Evolutionary conservation across 2,113 vertebrate species (phyloP).

Genomic region (Malurus elegans): DNA sequence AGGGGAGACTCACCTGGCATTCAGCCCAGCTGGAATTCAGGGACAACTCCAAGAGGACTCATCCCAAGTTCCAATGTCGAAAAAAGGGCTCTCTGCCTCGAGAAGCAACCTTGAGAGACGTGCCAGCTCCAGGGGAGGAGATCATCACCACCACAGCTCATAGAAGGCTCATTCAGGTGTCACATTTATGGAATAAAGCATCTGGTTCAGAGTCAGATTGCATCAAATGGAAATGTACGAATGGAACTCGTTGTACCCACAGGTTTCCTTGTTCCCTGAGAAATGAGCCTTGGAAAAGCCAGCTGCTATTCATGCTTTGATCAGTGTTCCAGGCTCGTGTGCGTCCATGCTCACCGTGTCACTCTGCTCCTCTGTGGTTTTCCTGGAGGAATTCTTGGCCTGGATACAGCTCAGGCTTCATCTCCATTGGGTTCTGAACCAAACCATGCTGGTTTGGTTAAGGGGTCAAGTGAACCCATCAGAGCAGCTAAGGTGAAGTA

Average conservation of each 20-base stretch:
- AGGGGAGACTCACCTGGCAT: neutral
- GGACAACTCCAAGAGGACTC: neutral
- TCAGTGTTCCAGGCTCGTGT: neutral
- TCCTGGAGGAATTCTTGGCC: neutral
- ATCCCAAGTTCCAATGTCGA: neutral
- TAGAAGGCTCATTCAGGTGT: neutral
- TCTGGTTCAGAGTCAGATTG: neutral
- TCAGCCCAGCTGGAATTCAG: neutral
- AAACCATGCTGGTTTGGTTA: neutral
- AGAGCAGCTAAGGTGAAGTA: neutral
- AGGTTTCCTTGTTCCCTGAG: neutral
- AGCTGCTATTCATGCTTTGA: neutral
- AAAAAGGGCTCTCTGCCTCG: neutral
- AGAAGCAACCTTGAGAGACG: neutral
- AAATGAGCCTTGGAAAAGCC: neutral
- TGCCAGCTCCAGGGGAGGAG: neutral
- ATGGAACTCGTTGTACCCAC: neutral
- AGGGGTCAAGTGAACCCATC: rapidly evolving
- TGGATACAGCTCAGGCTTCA: neutral
- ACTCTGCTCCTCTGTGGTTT: neutral
- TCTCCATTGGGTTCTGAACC: neutral
- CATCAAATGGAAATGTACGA: neutral
- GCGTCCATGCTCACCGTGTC: neutral
- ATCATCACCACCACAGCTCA: neutral
- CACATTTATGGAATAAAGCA: neutral